Base-by-base conservation (phyloP, 2,113 vertebrate species). In the Phaethornis superciliosus region DNA sequence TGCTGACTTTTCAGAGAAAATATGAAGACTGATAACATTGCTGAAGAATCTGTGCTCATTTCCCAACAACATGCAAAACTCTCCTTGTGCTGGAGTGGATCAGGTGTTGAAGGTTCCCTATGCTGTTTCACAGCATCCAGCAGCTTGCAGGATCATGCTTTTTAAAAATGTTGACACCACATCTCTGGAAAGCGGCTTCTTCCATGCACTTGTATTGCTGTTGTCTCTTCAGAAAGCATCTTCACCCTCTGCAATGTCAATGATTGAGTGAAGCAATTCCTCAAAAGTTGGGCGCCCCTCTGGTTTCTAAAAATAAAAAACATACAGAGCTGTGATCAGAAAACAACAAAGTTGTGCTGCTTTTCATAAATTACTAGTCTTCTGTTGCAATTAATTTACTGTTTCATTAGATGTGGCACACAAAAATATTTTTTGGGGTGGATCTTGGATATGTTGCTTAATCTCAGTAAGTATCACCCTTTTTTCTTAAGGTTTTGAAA, bases 241-340 rank as follows among this genome's bases (percentile, higher is more conserved):
- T 94, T 98, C 98, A 78, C 97, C 83, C 54, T 98, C 98, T 2
- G 97, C 97, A 52, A 98, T 97, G 63, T 98, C 97, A 90, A 98
- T 86, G 54, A 98, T 98, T 4, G 75, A 87, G 24, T 58, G 96
- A 75, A 98, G 93, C 92, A 98, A 22, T 11, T 98, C 97, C 91
- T 96, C 97, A 88, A 98, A 98, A 23, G 96, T 97, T 0, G 98
- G 98, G 12, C 98, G 97, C 67, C 85, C 97, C 49, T 98, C 98
- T 32, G 98, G 98, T 92, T 98, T 98, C 98, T 98, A 75, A 80
- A 96, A 97, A 84, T 12, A 93, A 77, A 88, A 93, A 96, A 20
- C 82, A 91, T 9, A 5, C 10, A 81, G 56, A 80, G 49, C 63
- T 77, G 51, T 68, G 55, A 93, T 67, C 33, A 63, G 24, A 79